Base-by-base conservation (phyloP, 2,797 vertebrate species). In the Pampus argenteus region DNA sequence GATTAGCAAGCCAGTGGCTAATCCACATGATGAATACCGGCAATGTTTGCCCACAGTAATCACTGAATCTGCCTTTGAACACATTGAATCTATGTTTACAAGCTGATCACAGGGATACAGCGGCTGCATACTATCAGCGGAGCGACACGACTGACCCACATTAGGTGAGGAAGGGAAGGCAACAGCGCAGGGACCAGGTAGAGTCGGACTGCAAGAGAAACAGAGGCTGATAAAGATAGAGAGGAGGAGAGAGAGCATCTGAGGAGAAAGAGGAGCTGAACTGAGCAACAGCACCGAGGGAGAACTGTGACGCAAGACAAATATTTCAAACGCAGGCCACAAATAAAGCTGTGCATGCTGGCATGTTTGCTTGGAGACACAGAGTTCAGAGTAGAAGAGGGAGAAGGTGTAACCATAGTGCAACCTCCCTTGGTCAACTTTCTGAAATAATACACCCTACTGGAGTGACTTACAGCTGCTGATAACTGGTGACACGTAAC, bases 391-490 rank as follows among this genome's bases (percentile, higher is more conserved):
- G 75, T 14, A 49, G 67, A 64, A 73, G 51, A 48, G 2, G 18
- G 47, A 79, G 67, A 74, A 76, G 74, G 75, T 68, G 79, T 48
- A 84, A 62, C 65, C 67, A 28, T 40, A 23, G 56, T 17, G 66
- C 47, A 71, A 58, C 60, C 78, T 76, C 70, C 76, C 74, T 81
- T 78, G 76, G 80, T 86, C 70, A 87, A 76, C 74, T 57, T 54
- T 51, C 61, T 57, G 49, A 82, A 81, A 64, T 45, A 66, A 86
- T 58, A 56, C 68, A 26, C 28, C 8, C 18, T 66, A 49, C 50
- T 28, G 9, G 50, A 74, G 62, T 44, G 57, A 68, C 63, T 47
- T 69, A 45, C 60, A 71, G 81, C 75, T 59, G 47, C 14, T n/a
- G 56, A 79, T 56, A 66, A 58, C 70, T 66, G 47, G 20, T 51